Evolutionary conservation across 2,113 vertebrate species (phyloP), one percentile per base, ranked within the genome.

Genomic region (Orthonyx spaldingii): DNA sequence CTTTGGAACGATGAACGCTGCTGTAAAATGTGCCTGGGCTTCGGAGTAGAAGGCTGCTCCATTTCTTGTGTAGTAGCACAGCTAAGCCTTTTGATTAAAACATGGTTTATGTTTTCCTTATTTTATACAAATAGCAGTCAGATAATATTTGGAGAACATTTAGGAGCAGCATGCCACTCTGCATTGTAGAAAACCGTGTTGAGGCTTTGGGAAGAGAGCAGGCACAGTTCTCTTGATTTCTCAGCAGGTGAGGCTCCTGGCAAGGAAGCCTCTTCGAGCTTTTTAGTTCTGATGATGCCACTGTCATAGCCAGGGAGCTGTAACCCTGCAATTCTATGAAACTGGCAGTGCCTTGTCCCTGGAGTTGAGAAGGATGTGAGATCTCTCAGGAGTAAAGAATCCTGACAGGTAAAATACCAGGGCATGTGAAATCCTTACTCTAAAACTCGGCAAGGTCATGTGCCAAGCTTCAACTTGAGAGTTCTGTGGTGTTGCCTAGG

Each of bases 1-100:
- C 78, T 96, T 92, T 20, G 22, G 39, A 91, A 64, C 1, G 6
- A 1, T 27, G 30, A 44, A 27, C 0, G 1, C 19, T 71, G 24
- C 12, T 26, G 24, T 13, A 16, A 66, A 66, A 56, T 3, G 3
- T 16, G 21, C 7, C 9, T 32, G 5, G 7, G 41, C 84, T 87
- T 81, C 2, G 0, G 30, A 33, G 37, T 13, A 57, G 53, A 44
- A 46, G 49, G 28, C 57, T 68, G 46, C 61, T 90, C 18, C 5
- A 7, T 93, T 93, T 96, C 47, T 66, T 47, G 2, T 80, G 16
- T n/a, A 41, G 47, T 55, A 61, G 14, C 76, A 79, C 27, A 93
- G 46, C 53, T 39, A 49, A 95, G 52, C 18, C 30, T 95, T 96
- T 95, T 85, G 75, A 76, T 97, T 94, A 93, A 96, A 97, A 60